Evolutionary conservation across 2,888 invertebrate species (phyloP).

Genomic region (Dasypogon diadema): DNA sequence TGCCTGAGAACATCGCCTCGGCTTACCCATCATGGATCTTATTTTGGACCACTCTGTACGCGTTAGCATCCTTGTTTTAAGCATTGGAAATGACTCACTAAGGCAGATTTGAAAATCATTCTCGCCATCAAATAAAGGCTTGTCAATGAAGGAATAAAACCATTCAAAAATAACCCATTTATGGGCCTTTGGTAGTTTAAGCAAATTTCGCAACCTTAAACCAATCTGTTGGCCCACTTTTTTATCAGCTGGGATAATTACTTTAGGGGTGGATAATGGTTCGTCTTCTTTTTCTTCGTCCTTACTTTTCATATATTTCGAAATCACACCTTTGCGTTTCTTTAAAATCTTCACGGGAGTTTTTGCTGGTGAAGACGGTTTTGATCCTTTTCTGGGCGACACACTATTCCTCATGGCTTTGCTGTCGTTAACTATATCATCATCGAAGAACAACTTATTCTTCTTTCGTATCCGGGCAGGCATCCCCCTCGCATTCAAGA

Average conservation of each 20-base stretch:
- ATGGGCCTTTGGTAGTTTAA: conserved; percentile 98
- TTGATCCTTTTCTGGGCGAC: conserved; percentile 68
- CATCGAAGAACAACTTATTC: conserved; percentile 90
- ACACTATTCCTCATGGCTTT: conserved; percentile 75
- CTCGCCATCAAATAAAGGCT: conserved; percentile 92
- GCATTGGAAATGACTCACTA: conserved; percentile 92
- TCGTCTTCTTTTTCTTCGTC: conserved; percentile 57
- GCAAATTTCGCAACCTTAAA: conserved; percentile 86
- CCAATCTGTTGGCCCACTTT: conserved; percentile 92
- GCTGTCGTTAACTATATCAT: conserved; percentile 85
- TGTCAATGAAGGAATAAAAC: conserved; percentile 99
- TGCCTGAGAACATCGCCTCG: conserved; percentile 91
- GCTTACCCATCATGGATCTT: conserved; percentile 96
- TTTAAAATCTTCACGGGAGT: conserved; percentile 70
- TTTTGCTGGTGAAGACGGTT: conserved; percentile 70
- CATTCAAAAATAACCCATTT: conserved; percentile 99
- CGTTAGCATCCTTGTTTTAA: conserved; percentile 86
- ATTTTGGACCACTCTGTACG: conserved; percentile 96
- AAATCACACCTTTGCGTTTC: conserved; percentile 68
- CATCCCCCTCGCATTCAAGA: conserved; percentile 88
- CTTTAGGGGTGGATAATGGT: conserved; percentile 32
- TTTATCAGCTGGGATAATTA: conserved; percentile 76
- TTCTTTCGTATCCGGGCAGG: conserved; percentile 91
- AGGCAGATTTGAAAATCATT: conserved; percentile 97
- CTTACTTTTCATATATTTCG: conserved; percentile 67